Evolutionary conservation across 2,888 invertebrate genomes (phyloP), one percentile per base, ranked within the genome.

Genomic region (Pyrrhosoma nymphula): DNA sequence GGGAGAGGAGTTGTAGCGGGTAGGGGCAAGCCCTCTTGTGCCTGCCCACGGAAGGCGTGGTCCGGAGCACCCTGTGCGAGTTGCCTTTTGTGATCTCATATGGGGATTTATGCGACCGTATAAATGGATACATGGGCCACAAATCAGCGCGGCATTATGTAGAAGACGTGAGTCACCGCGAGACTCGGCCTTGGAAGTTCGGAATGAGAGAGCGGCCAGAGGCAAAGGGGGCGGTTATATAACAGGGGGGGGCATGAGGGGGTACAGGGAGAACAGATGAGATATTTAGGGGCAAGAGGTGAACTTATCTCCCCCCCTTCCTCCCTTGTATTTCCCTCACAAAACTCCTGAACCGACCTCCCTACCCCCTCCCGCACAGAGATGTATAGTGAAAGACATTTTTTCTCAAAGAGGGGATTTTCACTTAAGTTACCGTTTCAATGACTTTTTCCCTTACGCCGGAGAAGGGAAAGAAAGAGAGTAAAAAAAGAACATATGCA

Each of bases 51-150:
- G 93, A 35, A 55, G 93, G 93, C 93, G 93, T 93, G 93, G 69
- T 75, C 63, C n/a, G 0, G 20, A 30, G 90, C n/a, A 26, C 69
- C 20, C 60, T 90, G 47, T 47, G 47, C 47, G 47, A 47, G 63
- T 63, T 91, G 91, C 91, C 63, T 93, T 93, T 63, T 63, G 63
- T 69, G 63, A 93, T 75, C 69, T 93, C 93, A 93, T 93, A 93
- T 69, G 93, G 47, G 93, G 93, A 93, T 93, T 93, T 93, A 93
- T 93, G 93, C 93, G 93, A 75, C 47, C 93, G 93, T 47, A 93
- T 93, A 93, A 93, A 93, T 93, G 93, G 93, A 93, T 93, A 93
- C 93, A 93, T 75, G 93, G 93, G 30, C 93, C 93, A 93, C 93
- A 93, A 93, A 93, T 93, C 93, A 93, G 93, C 63, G 47, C 47